Conservation (phyloP, 2,797 vertebrate species). For the Acanthiza pusilla region DNA sequence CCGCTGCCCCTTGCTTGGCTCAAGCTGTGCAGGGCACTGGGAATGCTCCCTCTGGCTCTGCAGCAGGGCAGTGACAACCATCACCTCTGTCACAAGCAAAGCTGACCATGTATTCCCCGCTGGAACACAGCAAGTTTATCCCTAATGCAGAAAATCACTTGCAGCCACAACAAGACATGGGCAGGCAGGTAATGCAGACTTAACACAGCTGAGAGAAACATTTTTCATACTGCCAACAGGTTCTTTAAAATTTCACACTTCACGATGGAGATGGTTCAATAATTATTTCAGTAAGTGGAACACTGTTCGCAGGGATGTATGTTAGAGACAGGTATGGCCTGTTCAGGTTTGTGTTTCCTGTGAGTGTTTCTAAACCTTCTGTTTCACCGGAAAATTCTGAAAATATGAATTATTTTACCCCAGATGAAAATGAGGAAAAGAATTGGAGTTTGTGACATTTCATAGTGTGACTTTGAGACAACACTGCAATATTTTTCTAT, state of each 20-base stretch:
- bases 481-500: not conserved
- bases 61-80: not conserved
- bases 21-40: not conserved
- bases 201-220: not conserved
- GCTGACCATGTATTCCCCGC: not conserved
- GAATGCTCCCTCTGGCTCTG: not conserved
- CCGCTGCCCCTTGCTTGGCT: not conserved
- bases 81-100: not conserved
- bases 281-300: not conserved
- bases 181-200: not conserved
- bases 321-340: not conserved
- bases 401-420: not conserved
- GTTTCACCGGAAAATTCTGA: not conserved
- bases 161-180: not conserved
- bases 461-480: not conserved
- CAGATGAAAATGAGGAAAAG: not conserved
- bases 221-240: not conserved
- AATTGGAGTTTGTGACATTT: not conserved
- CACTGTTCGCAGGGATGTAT: not conserved
- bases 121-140: not conserved
- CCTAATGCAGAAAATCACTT: not conserved
- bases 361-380: not conserved
- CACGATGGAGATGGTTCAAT: not conserved
- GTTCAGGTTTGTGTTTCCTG: not conserved
- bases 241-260: slow-evolving; percentile 26